Evolutionary conservation across 2,113 vertebrate species (phyloP).

Genomic region (Vidua macroura): DNA sequence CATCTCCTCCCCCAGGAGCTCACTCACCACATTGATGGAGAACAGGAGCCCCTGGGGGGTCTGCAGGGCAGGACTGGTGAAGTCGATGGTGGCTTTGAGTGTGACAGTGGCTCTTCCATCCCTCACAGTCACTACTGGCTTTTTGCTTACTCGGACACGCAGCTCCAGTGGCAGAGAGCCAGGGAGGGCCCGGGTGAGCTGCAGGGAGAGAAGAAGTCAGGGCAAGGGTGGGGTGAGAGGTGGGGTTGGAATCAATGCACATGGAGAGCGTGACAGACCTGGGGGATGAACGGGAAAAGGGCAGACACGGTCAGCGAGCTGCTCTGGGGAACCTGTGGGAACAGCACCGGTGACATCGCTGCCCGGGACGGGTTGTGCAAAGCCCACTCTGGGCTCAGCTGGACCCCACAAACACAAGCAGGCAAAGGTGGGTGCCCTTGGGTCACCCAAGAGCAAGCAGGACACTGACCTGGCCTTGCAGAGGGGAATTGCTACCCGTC

Average conservation of each 20-base stretch:
- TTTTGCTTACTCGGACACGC: not conserved
- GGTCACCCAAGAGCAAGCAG: not conserved
- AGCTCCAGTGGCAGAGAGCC: conserved; percentile 34
- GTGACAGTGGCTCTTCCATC: not conserved
- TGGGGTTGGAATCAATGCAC: not conserved
- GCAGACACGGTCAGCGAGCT: not conserved
- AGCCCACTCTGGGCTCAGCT: not conserved
- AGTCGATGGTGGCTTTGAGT: not conserved
- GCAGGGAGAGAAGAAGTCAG: not conserved
- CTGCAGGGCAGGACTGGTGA: not conserved
- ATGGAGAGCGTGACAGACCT: conserved; percentile 1
- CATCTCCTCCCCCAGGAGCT: fast-evolving
- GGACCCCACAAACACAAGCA: not conserved
- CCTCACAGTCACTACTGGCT: not conserved
- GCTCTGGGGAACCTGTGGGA: not conserved
- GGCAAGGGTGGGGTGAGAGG: fast-evolving
- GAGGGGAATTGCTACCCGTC: fast-evolving
- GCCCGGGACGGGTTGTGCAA: fast-evolving
- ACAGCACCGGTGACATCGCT: fast-evolving
- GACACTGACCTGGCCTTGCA: not conserved
- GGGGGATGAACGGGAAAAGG: not conserved
- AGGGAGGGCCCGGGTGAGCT: not conserved
- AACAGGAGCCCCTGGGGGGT: conserved; percentile 14
- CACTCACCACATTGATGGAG: conserved; percentile 39
- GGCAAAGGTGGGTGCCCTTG: fast-evolving